These are phyloP conservation scores for Drosophila nebulosa DNA, from an alignment of 1,140 invertebrate genomes.

Conservation along the genomic window DNA sequence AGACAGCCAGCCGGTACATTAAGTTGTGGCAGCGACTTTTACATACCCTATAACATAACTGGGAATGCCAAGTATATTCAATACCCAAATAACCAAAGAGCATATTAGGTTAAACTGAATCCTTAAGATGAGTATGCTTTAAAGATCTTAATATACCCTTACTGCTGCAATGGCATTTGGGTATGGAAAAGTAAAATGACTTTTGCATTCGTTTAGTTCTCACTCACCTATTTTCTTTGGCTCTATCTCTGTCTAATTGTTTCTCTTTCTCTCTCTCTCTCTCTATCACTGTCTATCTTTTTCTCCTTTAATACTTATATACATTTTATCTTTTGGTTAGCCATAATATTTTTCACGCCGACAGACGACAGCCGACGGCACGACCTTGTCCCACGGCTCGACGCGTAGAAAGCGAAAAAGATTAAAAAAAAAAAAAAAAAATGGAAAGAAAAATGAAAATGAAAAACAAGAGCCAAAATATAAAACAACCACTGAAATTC, in stretches of 20 bases:
- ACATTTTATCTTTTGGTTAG: slow-evolving; percentile 68
- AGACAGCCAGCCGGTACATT: not conserved
- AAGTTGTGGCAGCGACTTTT: not conserved
- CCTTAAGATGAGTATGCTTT: too few species aligned
- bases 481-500: slow-evolving; percentile 8
- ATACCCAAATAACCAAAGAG: too few species aligned
- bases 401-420: slow-evolving; percentile 67
- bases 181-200: not conserved
- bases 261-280: not conserved
- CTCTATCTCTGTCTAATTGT: not conserved
- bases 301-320: slow-evolving; percentile 16
- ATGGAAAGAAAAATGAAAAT: slow-evolving; percentile 26
- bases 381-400: slow-evolving; percentile 67
- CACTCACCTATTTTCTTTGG: not conserved
- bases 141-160: not conserved
- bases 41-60: not conserved
- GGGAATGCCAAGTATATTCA: too few species aligned
- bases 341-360: slow-evolving; percentile 66
- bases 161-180: not conserved
- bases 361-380: slow-evolving; percentile 70
- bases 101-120: too few species aligned
- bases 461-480: slow-evolving; percentile 39
- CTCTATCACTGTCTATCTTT: not conserved
- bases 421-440: slow-evolving; percentile 15
- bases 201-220: slow-evolving; percentile 28